Evolutionary conservation across 2,113 vertebrate genomes (phyloP), one percentile per base, ranked within the genome.

Genomic region (Melanostigma gelatinosum): DNA sequence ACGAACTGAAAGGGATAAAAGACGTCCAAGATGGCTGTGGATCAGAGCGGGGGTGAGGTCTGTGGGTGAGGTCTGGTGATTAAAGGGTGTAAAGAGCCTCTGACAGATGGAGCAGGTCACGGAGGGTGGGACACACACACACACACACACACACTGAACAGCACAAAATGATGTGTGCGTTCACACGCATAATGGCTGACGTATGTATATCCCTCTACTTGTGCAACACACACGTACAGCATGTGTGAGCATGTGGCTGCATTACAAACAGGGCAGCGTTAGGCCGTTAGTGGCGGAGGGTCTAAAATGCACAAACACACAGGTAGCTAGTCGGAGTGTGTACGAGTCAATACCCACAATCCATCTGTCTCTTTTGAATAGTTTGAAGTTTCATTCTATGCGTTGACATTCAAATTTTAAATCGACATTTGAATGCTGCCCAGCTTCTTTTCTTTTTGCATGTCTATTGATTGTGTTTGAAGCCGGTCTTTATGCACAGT

Each of bases 71-170:
- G 72, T 60, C 54, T 50, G 71, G 79, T 86, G 83, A 90, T 90
- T 91, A 87, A 52, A 77, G 77, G 54, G 52, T n/a, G 40, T 75
- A 78, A 86, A 88, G 63, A 87, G 60, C 77, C 84, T 63, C 54
- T 22, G 80, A 80, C 91, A 93, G 90, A 92, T 89, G 92, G 88
- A 89, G 81, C 72, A 70, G 87, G 81, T 82, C 87, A 80, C 40
- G 3, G 13, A 50, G 78, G 68, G 72, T 36, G 62, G 61, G 77
- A 75, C 16, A 38, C 68, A 50, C 87, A 46, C 40, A 72, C 44
- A 42, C 46, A 83, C 36, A 69, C 40, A 36, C 60, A 83, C 72
- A 71, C 72, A 77, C 54, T 68, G 46, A 50, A 16, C 20, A 60
- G 55, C 7, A 2, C 36, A 65, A 32, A 60, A 46, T 62, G 0